Percentiles rank a stretch among this genome's conserved stretches.
These are phyloP conservation scores for Drosophila varians DNA, from an alignment of 1,140 invertebrate species.

Conservation along the genomic window DNA sequence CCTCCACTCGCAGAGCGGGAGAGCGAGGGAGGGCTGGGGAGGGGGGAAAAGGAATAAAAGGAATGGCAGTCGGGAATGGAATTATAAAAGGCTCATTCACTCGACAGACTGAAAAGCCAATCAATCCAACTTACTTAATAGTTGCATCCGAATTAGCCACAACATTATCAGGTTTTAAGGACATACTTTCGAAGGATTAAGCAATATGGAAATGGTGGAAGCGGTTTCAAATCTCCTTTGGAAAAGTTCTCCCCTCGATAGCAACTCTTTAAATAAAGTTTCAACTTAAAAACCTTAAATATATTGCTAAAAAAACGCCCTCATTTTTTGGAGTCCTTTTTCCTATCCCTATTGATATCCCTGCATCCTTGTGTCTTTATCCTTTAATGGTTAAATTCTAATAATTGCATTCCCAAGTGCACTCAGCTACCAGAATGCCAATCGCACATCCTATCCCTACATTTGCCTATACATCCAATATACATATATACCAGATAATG, in stretches of 20 bases:
- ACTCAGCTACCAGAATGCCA: constrained; percentile 19
- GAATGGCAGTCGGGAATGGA: not conserved
- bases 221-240: too few relatives aligned
- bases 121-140: not conserved
- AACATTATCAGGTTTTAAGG: not conserved
- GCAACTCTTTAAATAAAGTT: too few relatives aligned
- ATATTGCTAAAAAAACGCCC: not conserved
- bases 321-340: not conserved
- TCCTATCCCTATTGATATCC: not conserved
- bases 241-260: too few relatives aligned
- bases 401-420: constrained; percentile 53
- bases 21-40: too few relatives aligned
- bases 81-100: not conserved
- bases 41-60: too few relatives aligned
- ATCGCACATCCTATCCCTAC: constrained; percentile 18
- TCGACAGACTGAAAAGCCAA: not conserved
- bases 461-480: constrained; percentile 5
- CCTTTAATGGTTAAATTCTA: constrained; percentile 33
- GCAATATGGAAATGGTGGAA: too few relatives aligned
- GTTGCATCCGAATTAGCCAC: not conserved
- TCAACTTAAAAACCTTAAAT: not conserved
- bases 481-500: too few relatives aligned
- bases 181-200: too few relatives aligned
- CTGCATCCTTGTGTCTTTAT: not conserved
- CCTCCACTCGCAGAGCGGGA: too few relatives aligned